Evolutionary conservation across 2,113 vertebrate species (phyloP), one percentile per base, ranked within the genome.

Genomic region (Larimichthys crocea): DNA sequence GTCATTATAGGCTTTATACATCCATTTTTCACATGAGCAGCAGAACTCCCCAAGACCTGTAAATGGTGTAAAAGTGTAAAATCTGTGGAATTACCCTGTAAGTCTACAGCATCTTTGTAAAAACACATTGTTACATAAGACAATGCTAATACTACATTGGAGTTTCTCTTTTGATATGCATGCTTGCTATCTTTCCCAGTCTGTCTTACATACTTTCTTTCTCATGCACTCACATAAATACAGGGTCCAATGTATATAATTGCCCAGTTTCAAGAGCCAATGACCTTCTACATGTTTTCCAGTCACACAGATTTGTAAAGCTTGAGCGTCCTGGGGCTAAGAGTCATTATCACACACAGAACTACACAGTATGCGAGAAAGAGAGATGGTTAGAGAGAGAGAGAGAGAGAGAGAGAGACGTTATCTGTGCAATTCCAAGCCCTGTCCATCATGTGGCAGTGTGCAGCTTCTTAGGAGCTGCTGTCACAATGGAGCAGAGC

Each of bases 391-490:
- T 48, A 26, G 56, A 29, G 60, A 35, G 31, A 31, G 31, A 31
- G 31, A 31, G 31, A 31, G 31, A 31, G 31, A 31, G 31, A 31
- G 31, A 31, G 31, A 31, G 31, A 31, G 31, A 31, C 56, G 14
- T 85, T 87, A 89, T 93, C 81, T 88, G 80, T 93, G 94, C 82
- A 94, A 90, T 94, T 92, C 83, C 88, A 79, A 79, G 65, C 71
- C n/a, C 79, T 92, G 91, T 92, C 93, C 95, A 73, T 92, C 76
- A 90, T 85, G 94, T 87, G 95, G 94, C 94, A 93, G 90, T 95
- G 88, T 95, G 92, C 77, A 86, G 89, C 93, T 92, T 89, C 74
- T 86, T 78, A 75, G 89, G 79, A 91, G 88, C 79, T 80, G 50
- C 82, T 92, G 91, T 89, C 85, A 88, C 88, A 91, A 85, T 84